These are phyloP conservation scores for Drosophila pegasa DNA, from an alignment of 2,888 invertebrate genomes.

Conservation along the genomic window DNA sequence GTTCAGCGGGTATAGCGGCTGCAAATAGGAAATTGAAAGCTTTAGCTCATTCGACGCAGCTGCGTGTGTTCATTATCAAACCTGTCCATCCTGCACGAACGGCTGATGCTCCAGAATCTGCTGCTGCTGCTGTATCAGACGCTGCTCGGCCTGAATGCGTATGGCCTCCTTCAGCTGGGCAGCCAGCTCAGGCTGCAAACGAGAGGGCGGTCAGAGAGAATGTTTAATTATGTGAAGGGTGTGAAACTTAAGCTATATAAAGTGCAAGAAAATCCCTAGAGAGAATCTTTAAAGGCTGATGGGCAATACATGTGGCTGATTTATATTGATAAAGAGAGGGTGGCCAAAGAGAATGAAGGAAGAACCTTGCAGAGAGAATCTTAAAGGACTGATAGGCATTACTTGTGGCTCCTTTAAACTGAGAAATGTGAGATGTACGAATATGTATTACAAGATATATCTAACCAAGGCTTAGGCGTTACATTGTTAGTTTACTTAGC, in stretches of 20 bases:
- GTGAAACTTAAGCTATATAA: background rate
- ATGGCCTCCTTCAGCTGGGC: slow-evolving; percentile 87
- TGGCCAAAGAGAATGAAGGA: background rate
- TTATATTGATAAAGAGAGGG: no score
- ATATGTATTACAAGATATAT: no score
- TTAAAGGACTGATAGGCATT: no score
- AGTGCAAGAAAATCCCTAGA: background rate
- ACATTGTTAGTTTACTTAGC: no score
- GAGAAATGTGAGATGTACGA: no score
- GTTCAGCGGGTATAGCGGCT: slow-evolving; percentile 84
- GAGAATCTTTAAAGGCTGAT: no score
- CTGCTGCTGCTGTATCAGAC: slow-evolving; percentile 87
- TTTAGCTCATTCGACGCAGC: background rate
- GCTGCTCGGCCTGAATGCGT: slow-evolving; percentile 87
- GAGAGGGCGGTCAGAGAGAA: background rate
- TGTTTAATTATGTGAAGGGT: background rate
- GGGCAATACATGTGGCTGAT: no score
- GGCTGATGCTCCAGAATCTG: slow-evolving; percentile 86
- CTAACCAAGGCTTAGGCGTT: no score
- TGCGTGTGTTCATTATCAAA: slow-evolving; percentile 49
- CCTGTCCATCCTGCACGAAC: slow-evolving; percentile 84
- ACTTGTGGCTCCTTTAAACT: no score
- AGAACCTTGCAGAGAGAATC: background rate
- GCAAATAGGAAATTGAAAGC: slow-evolving; percentile 1
- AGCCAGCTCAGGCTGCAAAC: slow-evolving; percentile 80